A percentile compares a stretch with the other conserved stretches of the same genome.
These are phyloP conservation scores for Bombus confusus DNA, from an alignment of 1,140 invertebrate genomes.

Conservation along the genomic window DNA sequence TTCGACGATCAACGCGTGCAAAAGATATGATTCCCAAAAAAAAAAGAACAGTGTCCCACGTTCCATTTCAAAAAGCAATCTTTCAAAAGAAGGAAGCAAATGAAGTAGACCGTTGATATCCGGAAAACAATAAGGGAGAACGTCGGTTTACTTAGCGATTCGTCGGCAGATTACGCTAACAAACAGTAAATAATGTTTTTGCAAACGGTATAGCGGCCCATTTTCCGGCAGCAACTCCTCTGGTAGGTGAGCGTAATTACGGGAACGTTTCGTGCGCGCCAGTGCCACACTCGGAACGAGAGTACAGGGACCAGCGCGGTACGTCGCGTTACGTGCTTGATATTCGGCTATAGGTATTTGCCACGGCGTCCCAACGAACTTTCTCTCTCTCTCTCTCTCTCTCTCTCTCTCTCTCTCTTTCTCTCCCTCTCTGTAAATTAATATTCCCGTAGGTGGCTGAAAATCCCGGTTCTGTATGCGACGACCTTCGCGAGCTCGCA, in stretches of 20 bases:
- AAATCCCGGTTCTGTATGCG: conserved; percentile 52
- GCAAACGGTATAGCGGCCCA: background rate
- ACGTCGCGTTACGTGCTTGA: conserved; percentile 53
- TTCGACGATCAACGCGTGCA: too few species aligned
- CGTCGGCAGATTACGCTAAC: background rate
- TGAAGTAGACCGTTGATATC: background rate
- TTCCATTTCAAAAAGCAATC: background rate
- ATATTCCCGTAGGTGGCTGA: conserved; percentile 64
- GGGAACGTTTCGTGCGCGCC: background rate
- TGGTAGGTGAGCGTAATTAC: conserved; percentile 52
- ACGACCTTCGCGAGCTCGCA: conserved; percentile 49
- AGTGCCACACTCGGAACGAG: background rate
- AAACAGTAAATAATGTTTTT: conserved; percentile 29
- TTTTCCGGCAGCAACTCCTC: conserved; percentile 7
- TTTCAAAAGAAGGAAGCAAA: background rate
- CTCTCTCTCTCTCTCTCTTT: too few species aligned
- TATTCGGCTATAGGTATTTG: conserved; percentile 55
- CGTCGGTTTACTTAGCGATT: background rate
- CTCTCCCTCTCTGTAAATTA: conserved; percentile 54
- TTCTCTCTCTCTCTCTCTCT: background rate
- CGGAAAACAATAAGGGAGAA: background rate
- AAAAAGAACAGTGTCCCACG: too few species aligned
- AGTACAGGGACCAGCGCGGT: conserved; percentile 17
- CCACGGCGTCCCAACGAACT: conserved; percentile 28
- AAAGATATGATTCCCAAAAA: too few species aligned